phyloP scores from a whole-genome alignment of 2,888 invertebrate species.

The Andrena minutula region DNA sequence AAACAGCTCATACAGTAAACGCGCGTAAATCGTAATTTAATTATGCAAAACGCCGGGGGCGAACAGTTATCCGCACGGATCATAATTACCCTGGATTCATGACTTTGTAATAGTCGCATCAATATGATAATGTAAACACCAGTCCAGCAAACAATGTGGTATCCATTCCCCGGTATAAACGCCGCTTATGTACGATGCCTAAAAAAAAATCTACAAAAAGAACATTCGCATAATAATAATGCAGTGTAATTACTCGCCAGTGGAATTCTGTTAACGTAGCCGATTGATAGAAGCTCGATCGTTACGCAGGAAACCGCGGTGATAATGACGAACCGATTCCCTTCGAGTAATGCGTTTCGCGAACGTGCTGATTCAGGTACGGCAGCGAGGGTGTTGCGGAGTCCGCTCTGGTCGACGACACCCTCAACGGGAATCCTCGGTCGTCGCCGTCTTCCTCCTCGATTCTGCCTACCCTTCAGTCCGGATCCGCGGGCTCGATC shows the following conservation, averaged over 20 bases:
- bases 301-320: conserved; percentile 2
- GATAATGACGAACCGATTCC: conserved; percentile 42
- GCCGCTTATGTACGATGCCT: background rate
- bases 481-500: conserved; percentile 73
- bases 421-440: conserved; percentile 83
- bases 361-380: conserved; percentile 80
- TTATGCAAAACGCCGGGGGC: conserved; percentile 36
- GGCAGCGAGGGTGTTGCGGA: conserved; percentile 82
- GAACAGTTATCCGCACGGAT: conserved; percentile 34
- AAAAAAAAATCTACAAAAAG: background rate
- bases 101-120: conserved; percentile 42
- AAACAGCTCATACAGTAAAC: background rate
- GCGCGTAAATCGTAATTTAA: conserved; percentile 43
- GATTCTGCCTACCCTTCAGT: conserved; percentile 74
- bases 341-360: conserved; percentile 51
- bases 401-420: conserved; percentile 83
- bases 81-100: conserved; percentile 39
- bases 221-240: background rate
- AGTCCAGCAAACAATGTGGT: background rate
- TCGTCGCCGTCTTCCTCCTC: conserved; percentile 68
- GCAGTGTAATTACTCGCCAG: background rate
- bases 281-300: conserved; percentile 1
- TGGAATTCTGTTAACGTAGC: background rate
- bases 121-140: conserved; percentile 37
- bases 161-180: background rate